Base-by-base conservation (phyloP, 2,797 vertebrate species). In the Poeciliopsis gracilis region DNA sequence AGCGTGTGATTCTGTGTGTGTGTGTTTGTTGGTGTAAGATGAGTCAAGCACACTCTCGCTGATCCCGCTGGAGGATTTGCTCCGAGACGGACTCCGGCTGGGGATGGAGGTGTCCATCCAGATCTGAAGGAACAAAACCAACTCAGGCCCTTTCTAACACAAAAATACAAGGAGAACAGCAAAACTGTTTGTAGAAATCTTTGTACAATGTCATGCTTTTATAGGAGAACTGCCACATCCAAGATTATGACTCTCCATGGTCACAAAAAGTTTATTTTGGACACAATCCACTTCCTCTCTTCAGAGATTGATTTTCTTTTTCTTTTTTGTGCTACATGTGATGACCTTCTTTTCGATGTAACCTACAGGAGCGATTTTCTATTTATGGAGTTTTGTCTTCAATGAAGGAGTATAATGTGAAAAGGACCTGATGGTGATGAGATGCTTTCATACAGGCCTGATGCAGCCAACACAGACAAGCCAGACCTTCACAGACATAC, bases 101-200 rank as follows among this genome's bases (percentile, higher is more conserved):
- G 94, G 90, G 92, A 91, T 86, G 87, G 90, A 89, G 83, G 84
- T 84, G 79, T 79, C 86, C 79, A 88, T 94, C 93, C 87, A 71
- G 41, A 81, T 88, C 86, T 91, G 92, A 96, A 97, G 96, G 95
- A 97, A 96, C 95, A 97, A 97, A 96, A 97, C 91, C 96, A 97
- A 97, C 98, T 99, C 98, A 99, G 97, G 98, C 97, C 96, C 97
- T 98, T 98, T 98, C 95, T 96, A 96, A 90, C 82, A 95, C 95
- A 96, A 94, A 96, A 89, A 79, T 87, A 90, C 86, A 75, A 75
- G 89, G 77, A 88, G 85, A 76, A 91, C 88, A 66, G 89, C 49
- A 84, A 10, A 15, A 53, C 90, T 87, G 84, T 92, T 94, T 92
- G 89, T 88, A 73, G 93, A 88, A 89, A 88, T 94, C 93, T 96